Percentiles rank a stretch among this genome's conserved stretches.
Conservation (phyloP, 1,140 invertebrate genomes). For the Leptinotarsa defecta region DNA sequence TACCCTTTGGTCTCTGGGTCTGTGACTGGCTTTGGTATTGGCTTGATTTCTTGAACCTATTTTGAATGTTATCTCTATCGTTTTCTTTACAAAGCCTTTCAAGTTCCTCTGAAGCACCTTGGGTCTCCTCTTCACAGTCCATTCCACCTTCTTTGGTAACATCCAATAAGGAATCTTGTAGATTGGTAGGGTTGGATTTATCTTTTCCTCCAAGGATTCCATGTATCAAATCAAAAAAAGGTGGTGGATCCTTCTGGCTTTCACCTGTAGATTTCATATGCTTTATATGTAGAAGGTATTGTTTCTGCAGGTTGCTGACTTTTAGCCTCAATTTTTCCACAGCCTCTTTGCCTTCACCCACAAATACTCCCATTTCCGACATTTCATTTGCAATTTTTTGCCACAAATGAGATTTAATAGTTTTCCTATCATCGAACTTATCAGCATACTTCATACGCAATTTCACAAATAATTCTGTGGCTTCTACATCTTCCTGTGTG, state of each 20-base stretch:
- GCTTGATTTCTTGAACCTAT: no score
- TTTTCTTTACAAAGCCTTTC: no score
- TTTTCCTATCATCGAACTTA: not conserved
- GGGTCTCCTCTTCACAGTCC: no score
- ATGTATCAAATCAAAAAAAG: constrained; percentile 13
- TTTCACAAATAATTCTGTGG: not conserved
- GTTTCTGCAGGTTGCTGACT: not conserved
- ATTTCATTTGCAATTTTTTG: constrained; percentile 1
- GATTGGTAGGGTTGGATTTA: constrained; percentile 2
- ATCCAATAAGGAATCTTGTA: not conserved
- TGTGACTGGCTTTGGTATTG: no score
- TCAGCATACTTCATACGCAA: not conserved
- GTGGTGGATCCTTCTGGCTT: not conserved
- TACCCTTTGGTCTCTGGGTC: no score
- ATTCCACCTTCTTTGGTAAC: no score
- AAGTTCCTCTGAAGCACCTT: no score
- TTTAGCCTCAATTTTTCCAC: not conserved
- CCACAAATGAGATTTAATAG: not conserved
- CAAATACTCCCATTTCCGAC: not conserved
- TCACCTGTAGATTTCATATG: constrained; percentile 10
- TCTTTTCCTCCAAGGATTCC: constrained; percentile 3
- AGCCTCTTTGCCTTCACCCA: not conserved
- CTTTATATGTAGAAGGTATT: not conserved
- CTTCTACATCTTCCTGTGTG: not conserved
- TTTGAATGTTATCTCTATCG: no score